Percentiles rank a stretch among this genome's conserved stretches.
Conservation (phyloP, 2,888 invertebrate species). For the Tupiocoris notatus region DNA sequence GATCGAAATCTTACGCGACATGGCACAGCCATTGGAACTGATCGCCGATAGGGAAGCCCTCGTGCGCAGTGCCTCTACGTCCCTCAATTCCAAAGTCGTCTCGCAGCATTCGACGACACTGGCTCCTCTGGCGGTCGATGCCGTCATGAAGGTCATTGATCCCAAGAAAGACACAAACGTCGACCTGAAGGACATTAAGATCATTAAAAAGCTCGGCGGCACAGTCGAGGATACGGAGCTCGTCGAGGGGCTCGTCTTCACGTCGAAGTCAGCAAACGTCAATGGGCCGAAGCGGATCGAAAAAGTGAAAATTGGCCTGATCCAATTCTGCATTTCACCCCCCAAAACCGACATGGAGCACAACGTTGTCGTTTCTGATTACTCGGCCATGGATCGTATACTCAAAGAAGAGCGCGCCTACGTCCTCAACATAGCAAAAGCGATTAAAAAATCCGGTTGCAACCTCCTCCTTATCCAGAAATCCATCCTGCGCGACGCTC, state of each 20-base stretch:
- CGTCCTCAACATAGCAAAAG: constrained; percentile 96
- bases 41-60: constrained; percentile 76
- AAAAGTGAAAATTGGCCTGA: constrained; percentile 97
- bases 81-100: constrained; percentile 97
- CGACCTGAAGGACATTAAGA: constrained; percentile 92
- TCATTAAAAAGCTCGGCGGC: constrained; percentile 94
- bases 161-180: constrained; percentile 72
- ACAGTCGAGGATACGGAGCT: constrained; percentile 97
- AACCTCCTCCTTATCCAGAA: constrained; percentile 92
- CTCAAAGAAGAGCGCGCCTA: constrained; percentile 96
- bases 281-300: constrained; percentile 92
- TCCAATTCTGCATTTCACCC: constrained; percentile 99
- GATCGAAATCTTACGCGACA: constrained; percentile 72
- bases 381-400: constrained; percentile 99
- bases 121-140: constrained; percentile 96
- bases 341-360: constrained; percentile 99
- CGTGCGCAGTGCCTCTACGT: constrained; percentile 93
- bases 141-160: constrained; percentile 82
- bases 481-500: constrained; percentile 78
- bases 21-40: constrained; percentile 84
- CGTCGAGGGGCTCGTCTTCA: constrained; percentile 92
- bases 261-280: constrained; percentile 81
- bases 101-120: constrained; percentile 94
- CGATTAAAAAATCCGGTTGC: constrained; percentile 97
- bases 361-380: constrained; percentile 94